Evolutionary conservation across 2,113 vertebrate species (phyloP).

Genomic region (Xiphorhynchus elegans): DNA sequence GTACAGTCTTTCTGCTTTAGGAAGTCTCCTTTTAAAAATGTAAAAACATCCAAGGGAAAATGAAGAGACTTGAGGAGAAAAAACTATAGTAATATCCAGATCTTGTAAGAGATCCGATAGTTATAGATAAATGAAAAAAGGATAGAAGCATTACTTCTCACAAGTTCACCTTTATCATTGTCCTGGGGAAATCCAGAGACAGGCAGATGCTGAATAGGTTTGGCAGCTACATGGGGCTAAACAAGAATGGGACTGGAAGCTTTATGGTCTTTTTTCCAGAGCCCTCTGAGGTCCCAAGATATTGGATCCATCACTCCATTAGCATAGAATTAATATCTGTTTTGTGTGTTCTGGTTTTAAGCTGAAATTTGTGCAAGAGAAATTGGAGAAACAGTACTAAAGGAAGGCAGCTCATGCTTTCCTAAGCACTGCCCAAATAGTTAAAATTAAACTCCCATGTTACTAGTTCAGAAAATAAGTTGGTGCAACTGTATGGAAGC

Average conservation of each 20-base stretch:
- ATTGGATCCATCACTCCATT: neutral
- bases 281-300: neutral
- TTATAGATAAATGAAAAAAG: neutral
- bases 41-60: neutral
- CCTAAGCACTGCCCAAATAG: neutral
- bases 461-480: neutral
- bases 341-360: neutral
- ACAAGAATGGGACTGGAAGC: neutral
- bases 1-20: neutral
- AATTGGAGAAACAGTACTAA: neutral
- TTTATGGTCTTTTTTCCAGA: neutral
- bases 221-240: neutral
- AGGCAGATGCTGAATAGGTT: neutral
- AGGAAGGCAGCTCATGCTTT: neutral
- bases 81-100: neutral
- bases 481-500: neutral
- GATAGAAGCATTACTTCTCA: neutral
- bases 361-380: neutral
- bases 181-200: neutral
- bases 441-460: neutral
- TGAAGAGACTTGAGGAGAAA: neutral
- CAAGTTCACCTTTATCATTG: neutral
- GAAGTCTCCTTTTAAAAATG: neutral
- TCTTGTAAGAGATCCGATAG: neutral
- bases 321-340: neutral